Conservation (phyloP, 2,113 vertebrate genomes). For the Elanus axillaris region DNA sequence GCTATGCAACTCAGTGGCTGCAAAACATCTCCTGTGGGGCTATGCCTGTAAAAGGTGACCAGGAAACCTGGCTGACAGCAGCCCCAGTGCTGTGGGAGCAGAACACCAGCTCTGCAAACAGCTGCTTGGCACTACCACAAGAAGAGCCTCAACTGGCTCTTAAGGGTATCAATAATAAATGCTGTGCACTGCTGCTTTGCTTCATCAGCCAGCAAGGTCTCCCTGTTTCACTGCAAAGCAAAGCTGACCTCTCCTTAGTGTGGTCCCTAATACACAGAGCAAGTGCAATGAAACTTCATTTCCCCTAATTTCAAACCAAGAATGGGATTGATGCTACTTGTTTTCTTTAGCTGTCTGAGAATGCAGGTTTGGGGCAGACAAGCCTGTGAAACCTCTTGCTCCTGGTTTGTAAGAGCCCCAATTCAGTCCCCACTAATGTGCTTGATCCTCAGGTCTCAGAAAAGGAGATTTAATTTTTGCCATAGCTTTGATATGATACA, state of each 20-base stretch:
- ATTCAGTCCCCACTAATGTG: not conserved
- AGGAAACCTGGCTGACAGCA: not conserved
- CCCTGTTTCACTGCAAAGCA: not conserved
- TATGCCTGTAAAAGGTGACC: not conserved
- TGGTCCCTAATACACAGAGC: not conserved
- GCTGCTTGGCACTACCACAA: not conserved
- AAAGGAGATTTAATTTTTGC: not conserved
- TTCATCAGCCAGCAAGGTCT: not conserved
- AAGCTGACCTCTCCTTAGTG: not conserved
- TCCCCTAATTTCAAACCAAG: not conserved
- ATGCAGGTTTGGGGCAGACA: not conserved
- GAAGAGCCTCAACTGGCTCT: not conserved
- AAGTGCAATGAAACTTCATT: not conserved
- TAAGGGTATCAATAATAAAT: not conserved
- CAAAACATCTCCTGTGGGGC: not conserved
- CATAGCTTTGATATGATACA: not conserved
- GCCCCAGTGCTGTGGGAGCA: fast-evolving
- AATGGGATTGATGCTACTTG: not conserved
- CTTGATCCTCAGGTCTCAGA: not conserved
- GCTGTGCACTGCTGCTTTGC: not conserved
- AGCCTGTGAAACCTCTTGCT: not conserved
- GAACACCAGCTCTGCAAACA: not conserved
- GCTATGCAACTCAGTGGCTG: fast-evolving
- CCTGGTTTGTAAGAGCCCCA: not conserved
- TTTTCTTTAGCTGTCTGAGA: not conserved